Conservation (phyloP, 2,113 vertebrate genomes). For the Phainopepla nitens region DNA sequence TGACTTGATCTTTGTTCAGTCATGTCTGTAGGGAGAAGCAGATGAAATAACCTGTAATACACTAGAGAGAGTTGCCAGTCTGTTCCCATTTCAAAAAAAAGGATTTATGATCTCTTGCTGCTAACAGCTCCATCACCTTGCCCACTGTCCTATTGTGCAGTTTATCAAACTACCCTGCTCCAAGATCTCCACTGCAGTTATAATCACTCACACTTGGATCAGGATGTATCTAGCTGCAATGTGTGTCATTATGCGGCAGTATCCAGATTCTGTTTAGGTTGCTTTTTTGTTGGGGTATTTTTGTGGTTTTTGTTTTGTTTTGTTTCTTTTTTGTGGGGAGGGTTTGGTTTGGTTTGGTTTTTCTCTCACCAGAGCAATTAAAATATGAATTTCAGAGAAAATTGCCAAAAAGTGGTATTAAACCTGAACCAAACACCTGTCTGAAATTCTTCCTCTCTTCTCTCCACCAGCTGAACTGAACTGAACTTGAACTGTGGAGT, state of each 20-base stretch:
- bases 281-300: too few relatives aligned
- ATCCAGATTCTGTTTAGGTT: not conserved
- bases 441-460: not conserved
- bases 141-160: not conserved
- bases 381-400: not conserved
- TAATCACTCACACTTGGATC: not conserved
- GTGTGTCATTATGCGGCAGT: not conserved
- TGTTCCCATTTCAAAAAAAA: not conserved
- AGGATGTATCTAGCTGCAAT: not conserved
- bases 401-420: not conserved
- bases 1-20: not conserved
- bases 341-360: too few relatives aligned
- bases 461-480: not conserved
- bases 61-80: constrained; percentile 20
- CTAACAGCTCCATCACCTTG: constrained; percentile 5
- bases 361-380: not conserved
- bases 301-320: too few relatives aligned
- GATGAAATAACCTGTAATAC: not conserved
- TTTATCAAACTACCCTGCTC: not conserved
- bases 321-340: too few relatives aligned
- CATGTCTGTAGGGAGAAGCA: not conserved
- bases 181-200: not conserved
- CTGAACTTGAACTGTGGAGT: not conserved
- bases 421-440: not conserved
- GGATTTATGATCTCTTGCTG: not conserved